Evolutionary conservation across 2,113 vertebrate genomes (phyloP).

Genomic region (Sigmodon hispidus): DNA sequence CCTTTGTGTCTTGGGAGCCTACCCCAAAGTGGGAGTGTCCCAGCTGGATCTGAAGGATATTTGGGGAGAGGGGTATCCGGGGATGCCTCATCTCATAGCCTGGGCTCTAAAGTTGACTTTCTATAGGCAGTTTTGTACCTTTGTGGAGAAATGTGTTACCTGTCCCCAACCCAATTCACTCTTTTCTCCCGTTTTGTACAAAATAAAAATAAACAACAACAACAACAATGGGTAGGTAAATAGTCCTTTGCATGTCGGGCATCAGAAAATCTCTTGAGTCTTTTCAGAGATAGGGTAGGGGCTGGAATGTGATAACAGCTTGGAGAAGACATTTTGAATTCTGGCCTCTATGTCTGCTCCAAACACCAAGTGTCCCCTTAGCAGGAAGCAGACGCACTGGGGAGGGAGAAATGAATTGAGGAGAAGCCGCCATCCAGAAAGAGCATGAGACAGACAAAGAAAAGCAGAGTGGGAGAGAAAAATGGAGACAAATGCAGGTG

Average conservation of each 20-base stretch:
- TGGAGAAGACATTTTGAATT: not conserved
- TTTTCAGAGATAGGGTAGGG: not conserved
- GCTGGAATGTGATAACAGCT: not conserved
- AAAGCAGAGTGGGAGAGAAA: not conserved
- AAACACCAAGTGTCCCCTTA: not conserved
- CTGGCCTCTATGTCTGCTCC: not conserved
- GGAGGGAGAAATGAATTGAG: not conserved
- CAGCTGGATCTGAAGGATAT: slow-evolving; percentile 1
- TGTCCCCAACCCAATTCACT: slow-evolving; percentile 69
- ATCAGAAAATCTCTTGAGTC: not conserved
- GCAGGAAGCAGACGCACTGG: not conserved
- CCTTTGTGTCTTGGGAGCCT: not conserved
- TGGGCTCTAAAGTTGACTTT: slow-evolving; percentile 59
- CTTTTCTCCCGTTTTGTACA: slow-evolving; percentile 82
- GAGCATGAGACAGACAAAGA: not conserved
- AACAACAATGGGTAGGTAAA: not conserved
- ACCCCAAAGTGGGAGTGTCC: not conserved
- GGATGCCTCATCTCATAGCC: not conserved
- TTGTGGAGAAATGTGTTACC: slow-evolving; percentile 79
- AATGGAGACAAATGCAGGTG: not conserved
- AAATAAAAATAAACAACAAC: slow-evolving; percentile 78
- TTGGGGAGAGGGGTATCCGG: slow-evolving; percentile 23
- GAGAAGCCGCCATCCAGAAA: not conserved
- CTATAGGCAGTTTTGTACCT: slow-evolving; percentile 78
- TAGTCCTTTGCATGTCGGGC: slow-evolving; percentile 14